These are phyloP conservation scores for Drosophila nr. perissopoda DNA, from an alignment of 2,888 invertebrate species.

Conservation along the genomic window DNA sequence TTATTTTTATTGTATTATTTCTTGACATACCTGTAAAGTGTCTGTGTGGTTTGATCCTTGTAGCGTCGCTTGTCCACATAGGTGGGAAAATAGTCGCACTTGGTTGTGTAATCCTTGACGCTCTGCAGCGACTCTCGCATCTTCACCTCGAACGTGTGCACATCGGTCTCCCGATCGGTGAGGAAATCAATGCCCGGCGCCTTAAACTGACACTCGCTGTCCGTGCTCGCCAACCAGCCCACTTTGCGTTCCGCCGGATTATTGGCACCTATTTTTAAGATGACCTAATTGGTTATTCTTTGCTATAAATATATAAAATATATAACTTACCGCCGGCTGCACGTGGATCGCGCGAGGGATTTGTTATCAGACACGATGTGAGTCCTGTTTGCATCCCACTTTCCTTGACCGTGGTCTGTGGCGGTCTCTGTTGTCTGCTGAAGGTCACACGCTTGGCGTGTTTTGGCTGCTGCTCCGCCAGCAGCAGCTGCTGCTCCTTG, in stretches of 20 bases:
- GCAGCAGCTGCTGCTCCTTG: slow-evolving; percentile 37
- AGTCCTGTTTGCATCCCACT: slow-evolving; percentile 42
- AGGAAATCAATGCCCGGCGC: slow-evolving; percentile 64
- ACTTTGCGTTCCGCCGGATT: slow-evolving; percentile 56
- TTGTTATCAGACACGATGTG: slow-evolving; percentile 59
- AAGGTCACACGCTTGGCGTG: slow-evolving; percentile 68
- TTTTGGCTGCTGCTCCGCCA: slow-evolving; percentile 38
- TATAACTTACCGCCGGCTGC: slow-evolving; percentile 38
- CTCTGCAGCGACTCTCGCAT: slow-evolving; percentile 53
- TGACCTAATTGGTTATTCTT: background rate
- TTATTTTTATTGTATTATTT: background rate
- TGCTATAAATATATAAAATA: rapidly evolving
- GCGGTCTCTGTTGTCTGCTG: slow-evolving; percentile 18
- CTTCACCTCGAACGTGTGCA: slow-evolving; percentile 69
- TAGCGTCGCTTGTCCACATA: slow-evolving; percentile 50
- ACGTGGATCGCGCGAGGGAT: slow-evolving; percentile 35
- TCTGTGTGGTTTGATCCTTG: slow-evolving; percentile 81
- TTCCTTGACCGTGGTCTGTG: slow-evolving; percentile 37
- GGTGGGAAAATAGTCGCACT: slow-evolving; percentile 63
- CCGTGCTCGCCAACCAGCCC: slow-evolving; percentile 54
- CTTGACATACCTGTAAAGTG: slow-evolving; percentile 79
- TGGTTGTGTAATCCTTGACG: slow-evolving; percentile 41
- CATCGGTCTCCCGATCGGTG: slow-evolving; percentile 43
- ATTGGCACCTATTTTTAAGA: slow-evolving; percentile 49
- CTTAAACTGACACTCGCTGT: slow-evolving; percentile 65